Base-by-base conservation (phyloP, 2,797 vertebrate genomes). In the Rhinella marina region DNA sequence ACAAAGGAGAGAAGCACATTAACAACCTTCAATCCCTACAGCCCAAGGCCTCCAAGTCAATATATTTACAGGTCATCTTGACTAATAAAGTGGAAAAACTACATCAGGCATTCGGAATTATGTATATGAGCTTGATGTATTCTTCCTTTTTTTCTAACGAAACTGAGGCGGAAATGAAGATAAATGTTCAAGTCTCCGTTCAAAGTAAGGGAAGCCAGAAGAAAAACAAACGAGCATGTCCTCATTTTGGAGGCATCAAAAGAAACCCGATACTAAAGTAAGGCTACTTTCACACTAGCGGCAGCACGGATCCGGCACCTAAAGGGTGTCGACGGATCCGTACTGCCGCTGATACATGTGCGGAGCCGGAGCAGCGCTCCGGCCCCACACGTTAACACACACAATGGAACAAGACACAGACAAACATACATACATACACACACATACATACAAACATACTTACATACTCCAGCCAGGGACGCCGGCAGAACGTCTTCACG, bases 1-100 rank as follows among this genome's bases (percentile, higher is more conserved):
- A 41, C 9, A n/a, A 25, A 64, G 61, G 54, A 56, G 54, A 41
- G 27, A 76, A 48, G 27, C 4, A 62, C 61, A 64, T 82, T 62
- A 82, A 75, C 9, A 70, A 27, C 23, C n/a, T 75, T 16, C 19
- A 23, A 56, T 76, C 56, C 17, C 57, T 68, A 17, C 1, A 68
- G 86, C 70, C 86, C 80, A 11, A 62, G 72, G 70, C 72, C 41
- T 54, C 19, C 4, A 16, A 62, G 17, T 82, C 68, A 76, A 87
- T 66, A 82, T 82, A 75, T 70, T 62, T 82, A 32, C 72, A 62
- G 72, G 62, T 21, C 54, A n/a, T 87, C 41, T 25, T 23, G 41
- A 76, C 56, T 82, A 76, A 64, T 59, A 21, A 70, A 64, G 52
- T 27, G 50, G 77, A 59, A 82, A 77, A 9, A 17, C 81, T 59